These are phyloP conservation scores for Paramuricea clavata DNA, from an alignment of 92 coral and sea anemone species.

Conservation along the genomic window DNA sequence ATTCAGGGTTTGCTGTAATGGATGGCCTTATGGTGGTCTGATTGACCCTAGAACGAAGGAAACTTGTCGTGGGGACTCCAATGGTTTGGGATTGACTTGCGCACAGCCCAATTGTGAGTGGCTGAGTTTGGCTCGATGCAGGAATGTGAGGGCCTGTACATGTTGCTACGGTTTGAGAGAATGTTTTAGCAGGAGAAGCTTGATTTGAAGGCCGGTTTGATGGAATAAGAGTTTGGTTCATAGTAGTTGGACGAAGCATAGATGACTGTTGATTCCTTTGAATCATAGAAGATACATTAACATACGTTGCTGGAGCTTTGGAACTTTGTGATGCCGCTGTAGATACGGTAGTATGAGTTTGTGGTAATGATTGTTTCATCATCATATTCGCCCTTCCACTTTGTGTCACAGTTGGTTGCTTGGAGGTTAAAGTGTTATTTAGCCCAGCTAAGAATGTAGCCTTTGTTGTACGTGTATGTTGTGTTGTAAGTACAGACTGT, in stretches of 20 bases:
- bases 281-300: background rate
- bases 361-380: background rate
- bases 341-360: background rate
- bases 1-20: background rate
- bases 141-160: background rate
- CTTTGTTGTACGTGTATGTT: no score
- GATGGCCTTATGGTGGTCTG: no score
- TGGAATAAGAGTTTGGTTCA: background rate
- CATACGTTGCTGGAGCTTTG: background rate
- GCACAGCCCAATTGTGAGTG: background rate
- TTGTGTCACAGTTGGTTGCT: no score
- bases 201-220: background rate
- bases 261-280: background rate
- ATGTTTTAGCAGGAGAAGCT: background rate
- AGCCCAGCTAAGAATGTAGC: no score
- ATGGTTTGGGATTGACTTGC: no score
- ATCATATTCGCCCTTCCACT: no score
- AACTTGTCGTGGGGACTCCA: no score
- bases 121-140: background rate
- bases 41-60: no score
- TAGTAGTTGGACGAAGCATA: background rate
- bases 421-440: no score
- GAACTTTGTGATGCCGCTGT: background rate
- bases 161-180: background rate
- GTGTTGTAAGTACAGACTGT: no score